Evolutionary conservation across 2,113 vertebrate genomes (phyloP).

Genomic region (Sinocyclocheilus anophthalmus): DNA sequence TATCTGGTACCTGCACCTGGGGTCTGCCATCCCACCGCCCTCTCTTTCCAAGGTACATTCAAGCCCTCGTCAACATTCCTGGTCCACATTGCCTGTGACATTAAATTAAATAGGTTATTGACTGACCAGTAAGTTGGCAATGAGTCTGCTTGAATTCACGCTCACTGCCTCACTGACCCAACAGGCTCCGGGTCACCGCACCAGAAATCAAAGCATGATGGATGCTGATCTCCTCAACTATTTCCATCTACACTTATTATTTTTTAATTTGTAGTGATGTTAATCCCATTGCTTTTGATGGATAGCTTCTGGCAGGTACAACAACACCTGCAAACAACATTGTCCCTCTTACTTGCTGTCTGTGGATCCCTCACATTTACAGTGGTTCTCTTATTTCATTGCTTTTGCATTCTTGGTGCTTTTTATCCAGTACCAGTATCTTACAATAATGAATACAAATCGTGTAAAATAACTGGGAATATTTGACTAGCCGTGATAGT

Average conservation of each 20-base stretch:
- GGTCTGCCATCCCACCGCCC: constrained; percentile 65
- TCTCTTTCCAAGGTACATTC: constrained; percentile 70
- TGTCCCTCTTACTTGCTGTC: constrained; percentile 1
- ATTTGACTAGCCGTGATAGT: not conserved
- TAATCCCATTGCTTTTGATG: constrained; percentile 80
- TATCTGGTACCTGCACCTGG: constrained; percentile 91
- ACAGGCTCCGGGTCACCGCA: constrained; percentile 82
- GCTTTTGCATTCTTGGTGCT: not conserved
- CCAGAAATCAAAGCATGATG: constrained; percentile 88
- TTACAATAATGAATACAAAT: not conserved
- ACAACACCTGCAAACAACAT: constrained; percentile 28
- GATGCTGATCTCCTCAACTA: constrained; percentile 81
- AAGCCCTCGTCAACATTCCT: constrained; percentile 84
- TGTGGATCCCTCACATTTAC: not conserved
- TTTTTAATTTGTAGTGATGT: constrained; percentile 92
- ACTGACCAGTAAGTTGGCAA: constrained; percentile 80
- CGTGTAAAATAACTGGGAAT: not conserved
- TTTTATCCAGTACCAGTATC: not conserved
- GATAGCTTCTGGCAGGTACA: constrained; percentile 69
- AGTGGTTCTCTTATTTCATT: not conserved
- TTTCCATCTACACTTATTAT: constrained; percentile 83
- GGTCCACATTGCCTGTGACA: constrained; percentile 79
- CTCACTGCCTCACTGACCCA: constrained; percentile 72
- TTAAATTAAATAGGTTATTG: constrained; percentile 99
- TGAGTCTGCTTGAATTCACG: constrained; percentile 75